These are phyloP conservation scores for Alosa alosa DNA, from an alignment of 2,113 vertebrate species.

Conservation along the genomic window DNA sequence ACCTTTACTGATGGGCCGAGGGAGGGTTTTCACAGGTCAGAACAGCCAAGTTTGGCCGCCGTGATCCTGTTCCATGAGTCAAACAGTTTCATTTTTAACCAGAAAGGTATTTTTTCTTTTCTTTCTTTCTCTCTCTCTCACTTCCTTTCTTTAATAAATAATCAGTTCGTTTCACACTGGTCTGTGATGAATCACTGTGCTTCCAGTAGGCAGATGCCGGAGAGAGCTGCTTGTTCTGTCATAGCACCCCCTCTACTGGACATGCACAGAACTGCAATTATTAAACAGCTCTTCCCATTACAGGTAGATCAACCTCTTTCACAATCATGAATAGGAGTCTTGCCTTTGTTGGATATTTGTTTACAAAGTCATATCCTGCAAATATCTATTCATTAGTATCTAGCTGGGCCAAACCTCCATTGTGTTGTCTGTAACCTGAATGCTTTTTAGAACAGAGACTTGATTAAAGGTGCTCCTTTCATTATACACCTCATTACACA, in stretches of 20 bases:
- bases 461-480: neutral
- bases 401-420: neutral
- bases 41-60: neutral
- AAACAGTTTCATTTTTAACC: neutral
- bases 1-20: neutral
- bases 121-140: neutral
- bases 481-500: neutral
- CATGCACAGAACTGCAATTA: neutral
- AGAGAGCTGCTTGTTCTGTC: neutral
- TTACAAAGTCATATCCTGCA: slow-evolving; percentile 11
- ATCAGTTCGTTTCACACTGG: neutral
- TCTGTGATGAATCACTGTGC: slow-evolving; percentile 6
- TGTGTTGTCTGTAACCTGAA: neutral
- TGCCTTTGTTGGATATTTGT: neutral
- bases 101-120: neutral
- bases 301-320: neutral
- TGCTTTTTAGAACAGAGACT: neutral
- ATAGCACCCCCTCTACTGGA: neutral
- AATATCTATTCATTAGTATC: neutral
- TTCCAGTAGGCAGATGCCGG: neutral
- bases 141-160: neutral
- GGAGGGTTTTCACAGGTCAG: neutral
- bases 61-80: neutral
- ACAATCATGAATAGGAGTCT: neutral
- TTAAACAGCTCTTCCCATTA: neutral